Evolutionary conservation across 2,888 invertebrate species (phyloP).

Genomic region (Agriopis marginaria): DNA sequence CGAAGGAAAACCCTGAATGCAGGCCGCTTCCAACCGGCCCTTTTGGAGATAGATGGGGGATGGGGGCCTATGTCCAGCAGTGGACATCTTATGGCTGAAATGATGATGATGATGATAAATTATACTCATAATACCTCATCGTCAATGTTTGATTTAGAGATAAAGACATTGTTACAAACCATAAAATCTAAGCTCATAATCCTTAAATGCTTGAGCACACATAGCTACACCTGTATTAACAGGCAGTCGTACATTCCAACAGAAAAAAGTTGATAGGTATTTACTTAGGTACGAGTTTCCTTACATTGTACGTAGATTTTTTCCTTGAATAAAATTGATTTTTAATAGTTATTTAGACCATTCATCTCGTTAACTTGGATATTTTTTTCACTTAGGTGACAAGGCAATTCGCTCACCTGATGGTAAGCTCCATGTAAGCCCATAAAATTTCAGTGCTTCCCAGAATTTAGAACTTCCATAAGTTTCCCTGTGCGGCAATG

Average conservation of each 20-base stretch:
- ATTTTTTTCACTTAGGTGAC: no score
- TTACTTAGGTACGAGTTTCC: background rate
- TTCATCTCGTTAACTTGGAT: no score
- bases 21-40: no score
- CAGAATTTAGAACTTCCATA: background rate
- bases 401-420: no score
- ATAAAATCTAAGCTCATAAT: constrained; percentile 35
- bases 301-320: constrained; percentile 4
- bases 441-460: background rate
- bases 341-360: no score
- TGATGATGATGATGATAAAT: no score
- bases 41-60: no score
- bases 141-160: constrained; percentile 38
- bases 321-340: constrained; percentile 7
- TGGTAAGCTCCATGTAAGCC: no score
- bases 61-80: no score
- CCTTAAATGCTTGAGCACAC: constrained; percentile 25
- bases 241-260: constrained; percentile 11
- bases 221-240: constrained; percentile 8
- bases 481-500: background rate
- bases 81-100: no score
- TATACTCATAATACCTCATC: constrained; percentile 9
- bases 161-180: constrained; percentile 34
- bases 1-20: no score
- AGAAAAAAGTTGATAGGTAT: constrained; percentile 14